Evolutionary conservation across 2,113 vertebrate genomes (phyloP), one percentile per base, ranked within the genome.

Genomic region (Tachycineta bicolor): DNA sequence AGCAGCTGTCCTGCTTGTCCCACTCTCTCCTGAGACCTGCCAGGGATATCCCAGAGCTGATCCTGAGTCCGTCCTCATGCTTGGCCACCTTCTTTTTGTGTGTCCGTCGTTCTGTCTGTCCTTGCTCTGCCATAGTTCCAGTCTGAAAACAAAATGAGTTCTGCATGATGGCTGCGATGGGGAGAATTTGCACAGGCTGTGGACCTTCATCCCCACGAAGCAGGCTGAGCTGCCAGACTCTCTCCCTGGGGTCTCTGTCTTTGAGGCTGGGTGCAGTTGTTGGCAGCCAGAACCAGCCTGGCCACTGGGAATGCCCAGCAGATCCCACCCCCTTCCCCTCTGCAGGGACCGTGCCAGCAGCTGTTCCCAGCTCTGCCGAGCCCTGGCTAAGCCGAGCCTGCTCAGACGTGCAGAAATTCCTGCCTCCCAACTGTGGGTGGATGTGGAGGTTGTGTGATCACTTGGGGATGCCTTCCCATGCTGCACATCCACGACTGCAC

Each of bases 321-420:
- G 71, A 73, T 79, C 8, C 0, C 49, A 49, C 55, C 71, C 75
- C 79, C 43, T 86, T 86, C n/a, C 71, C 64, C 12, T 78, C 29
- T 5, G 18, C 3, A 1, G 44, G 34, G 59, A 52, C 21, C 0
- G 0, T 93, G 93, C 93, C 86, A 89, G 68, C 23, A 4, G 67
- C 90, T 5, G 7, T 56, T 90, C 78, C 87, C 31, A 10, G 69
- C 89, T 55, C 29, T 60, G 46, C 67, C 0, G 4, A 91, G 74
- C 88, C 88, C 82, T 24, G 60, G 64, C 71, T 93, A 56, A 86
- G 91, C 58, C 0, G 20, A 89, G 93, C 93, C 55, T 96, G 94
- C 80, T 95, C 85, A 78, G 87, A 94, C 53, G 16, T 87, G 89
- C 91, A 55, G 49, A 74, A 90, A 93, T 96, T 92, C 92, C 87